Evolutionary conservation across 2,888 invertebrate species (phyloP).

Genomic region (Minunthozetes semirufus): DNA sequence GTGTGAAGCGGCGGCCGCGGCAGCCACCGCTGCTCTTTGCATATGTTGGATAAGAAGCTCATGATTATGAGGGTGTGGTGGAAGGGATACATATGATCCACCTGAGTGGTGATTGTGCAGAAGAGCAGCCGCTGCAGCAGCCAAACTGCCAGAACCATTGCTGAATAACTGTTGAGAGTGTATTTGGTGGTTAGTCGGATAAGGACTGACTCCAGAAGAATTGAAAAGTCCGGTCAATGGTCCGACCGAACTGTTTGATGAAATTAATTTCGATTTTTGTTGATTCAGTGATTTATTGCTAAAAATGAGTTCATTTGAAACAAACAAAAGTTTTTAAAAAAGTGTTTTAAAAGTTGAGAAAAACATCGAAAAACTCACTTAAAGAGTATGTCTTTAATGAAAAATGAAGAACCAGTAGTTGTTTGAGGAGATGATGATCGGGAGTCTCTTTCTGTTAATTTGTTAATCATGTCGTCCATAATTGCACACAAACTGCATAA

Average conservation of each 20-base stretch:
- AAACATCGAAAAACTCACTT: background rate
- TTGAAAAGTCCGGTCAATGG: background rate
- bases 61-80: conserved; percentile 28
- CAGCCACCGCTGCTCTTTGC: conserved; percentile 38
- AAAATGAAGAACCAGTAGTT: conserved; percentile 25
- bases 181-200: background rate
- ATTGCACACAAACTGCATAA: conserved; percentile 26
- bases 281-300: background rate
- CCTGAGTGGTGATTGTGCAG: conserved; percentile 15
- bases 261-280: conserved; percentile 17
- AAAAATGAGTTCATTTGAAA: background rate
- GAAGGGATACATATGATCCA: background rate
- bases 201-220: background rate
- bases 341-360: background rate
- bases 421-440: conserved; percentile 14
- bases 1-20: conserved; percentile 31
- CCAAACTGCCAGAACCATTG: background rate
- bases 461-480: conserved; percentile 26
- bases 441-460: conserved; percentile 11
- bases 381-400: conserved; percentile 35
- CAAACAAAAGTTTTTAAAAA: background rate
- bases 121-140: conserved; percentile 34
- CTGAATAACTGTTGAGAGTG: conserved; percentile 18
- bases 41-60: conserved; percentile 37
- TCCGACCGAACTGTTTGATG: background rate